Percentiles rank a stretch among this genome's conserved stretches.
These are phyloP conservation scores for Salvelinus fontinalis DNA, from an alignment of 2,113 vertebrate species.

Conservation along the genomic window DNA sequence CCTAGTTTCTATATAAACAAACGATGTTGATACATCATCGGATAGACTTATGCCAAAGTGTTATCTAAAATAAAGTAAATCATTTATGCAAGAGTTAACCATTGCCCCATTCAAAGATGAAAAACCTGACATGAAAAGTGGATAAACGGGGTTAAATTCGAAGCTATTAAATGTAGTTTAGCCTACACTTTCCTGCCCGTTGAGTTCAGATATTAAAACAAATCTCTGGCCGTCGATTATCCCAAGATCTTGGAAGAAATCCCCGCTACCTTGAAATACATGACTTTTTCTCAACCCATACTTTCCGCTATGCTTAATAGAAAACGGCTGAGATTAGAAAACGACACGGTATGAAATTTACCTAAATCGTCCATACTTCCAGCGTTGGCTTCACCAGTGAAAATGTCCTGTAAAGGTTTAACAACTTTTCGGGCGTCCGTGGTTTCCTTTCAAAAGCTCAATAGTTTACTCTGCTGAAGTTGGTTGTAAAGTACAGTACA, in stretches of 20 bases:
- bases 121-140: too few species aligned
- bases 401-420: background rate
- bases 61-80: too few species aligned
- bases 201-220: too few species aligned
- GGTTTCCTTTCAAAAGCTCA: constrained; percentile 47
- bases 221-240: background rate
- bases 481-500: constrained; percentile 25
- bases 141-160: too few species aligned
- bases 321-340: background rate
- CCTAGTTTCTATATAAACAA: too few species aligned
- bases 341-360: constrained; percentile 40
- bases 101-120: too few species aligned
- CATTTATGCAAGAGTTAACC: too few species aligned
- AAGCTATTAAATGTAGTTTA: too few species aligned
- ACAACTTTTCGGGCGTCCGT: constrained; percentile 9
- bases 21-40: too few species aligned
- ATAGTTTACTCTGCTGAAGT: constrained; percentile 23
- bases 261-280: constrained; percentile 2
- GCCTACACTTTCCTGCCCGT: too few species aligned
- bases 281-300: constrained; percentile 40
- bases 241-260: constrained; percentile 21
- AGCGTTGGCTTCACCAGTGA: constrained; percentile 22
- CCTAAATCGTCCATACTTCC: constrained; percentile 75
- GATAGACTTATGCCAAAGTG: too few species aligned
- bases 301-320: constrained; percentile 11